These are phyloP conservation scores for Leptosomus discolor DNA, from an alignment of 2,113 vertebrate genomes.

Conservation along the genomic window DNA sequence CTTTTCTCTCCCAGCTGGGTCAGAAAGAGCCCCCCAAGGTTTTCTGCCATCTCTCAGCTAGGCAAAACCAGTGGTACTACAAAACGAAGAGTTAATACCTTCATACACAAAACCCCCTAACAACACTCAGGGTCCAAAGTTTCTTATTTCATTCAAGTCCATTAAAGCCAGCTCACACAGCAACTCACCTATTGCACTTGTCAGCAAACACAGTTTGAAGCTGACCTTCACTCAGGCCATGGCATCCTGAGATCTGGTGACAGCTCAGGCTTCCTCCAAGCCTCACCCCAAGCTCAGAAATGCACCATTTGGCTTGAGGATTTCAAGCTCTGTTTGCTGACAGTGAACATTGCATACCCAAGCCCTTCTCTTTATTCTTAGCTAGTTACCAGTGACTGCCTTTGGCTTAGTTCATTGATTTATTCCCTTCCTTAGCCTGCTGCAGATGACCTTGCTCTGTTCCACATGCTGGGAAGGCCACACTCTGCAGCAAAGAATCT, in stretches of 20 bases:
- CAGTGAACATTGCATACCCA: accelerated
- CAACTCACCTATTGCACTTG: not conserved
- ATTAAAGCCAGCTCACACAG: not conserved
- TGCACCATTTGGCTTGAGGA: not conserved
- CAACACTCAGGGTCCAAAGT: not conserved
- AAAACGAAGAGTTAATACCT: not conserved
- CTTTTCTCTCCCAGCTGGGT: not conserved
- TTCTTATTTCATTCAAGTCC: conserved; percentile 16
- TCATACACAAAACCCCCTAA: not conserved
- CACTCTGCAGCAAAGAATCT: not conserved
- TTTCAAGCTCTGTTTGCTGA: conserved; percentile 9
- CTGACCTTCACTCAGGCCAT: conserved; percentile 3
- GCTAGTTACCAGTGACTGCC: not conserved
- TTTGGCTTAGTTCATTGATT: not conserved
- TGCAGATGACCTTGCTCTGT: not conserved
- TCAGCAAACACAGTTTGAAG: not conserved
- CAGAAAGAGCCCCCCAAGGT: not conserved
- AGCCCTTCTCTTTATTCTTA: not conserved
- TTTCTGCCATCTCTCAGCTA: not conserved
- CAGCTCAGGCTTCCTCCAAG: not conserved
- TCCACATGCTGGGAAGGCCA: not conserved
- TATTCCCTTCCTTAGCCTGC: not conserved
- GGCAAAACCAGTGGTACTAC: not conserved
- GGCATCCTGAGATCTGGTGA: accelerated
- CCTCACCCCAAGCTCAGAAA: not conserved